These are phyloP conservation scores for Dasypogon diadema DNA, from an alignment of 2,888 invertebrate genomes.

Conservation along the genomic window DNA sequence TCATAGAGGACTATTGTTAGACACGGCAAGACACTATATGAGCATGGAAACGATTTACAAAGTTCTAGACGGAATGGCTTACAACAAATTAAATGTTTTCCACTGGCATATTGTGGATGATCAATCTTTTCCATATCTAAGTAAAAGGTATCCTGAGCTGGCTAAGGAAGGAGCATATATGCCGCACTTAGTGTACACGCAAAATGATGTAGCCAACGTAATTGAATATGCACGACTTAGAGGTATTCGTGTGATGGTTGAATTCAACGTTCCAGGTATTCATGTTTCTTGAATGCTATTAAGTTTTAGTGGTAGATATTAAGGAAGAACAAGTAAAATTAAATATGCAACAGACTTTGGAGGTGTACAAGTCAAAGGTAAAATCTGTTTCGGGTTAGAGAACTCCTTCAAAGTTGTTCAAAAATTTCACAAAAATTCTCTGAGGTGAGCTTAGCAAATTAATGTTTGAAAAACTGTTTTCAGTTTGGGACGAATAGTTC, in stretches of 20 bases:
- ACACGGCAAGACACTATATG: conserved; percentile 89
- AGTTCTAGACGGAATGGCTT: conserved; percentile 86
- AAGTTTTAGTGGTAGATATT: too few relatives aligned
- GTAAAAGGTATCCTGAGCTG: conserved; percentile 81
- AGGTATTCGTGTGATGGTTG: conserved; percentile 89
- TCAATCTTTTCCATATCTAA: conserved; percentile 91
- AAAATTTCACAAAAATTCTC: too few relatives aligned
- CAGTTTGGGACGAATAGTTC: too few relatives aligned
- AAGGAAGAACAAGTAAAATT: too few relatives aligned
- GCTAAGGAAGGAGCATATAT: conserved; percentile 81
- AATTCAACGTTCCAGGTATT: conserved; percentile 92
- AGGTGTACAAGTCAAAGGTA: too few relatives aligned
- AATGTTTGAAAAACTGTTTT: too few relatives aligned
- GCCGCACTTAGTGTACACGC: conserved; percentile 74
- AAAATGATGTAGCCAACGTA: conserved; percentile 74
- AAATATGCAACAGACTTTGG: too few relatives aligned
- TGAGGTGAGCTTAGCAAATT: too few relatives aligned
- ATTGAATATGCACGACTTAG: conserved; percentile 82
- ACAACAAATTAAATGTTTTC: conserved; percentile 92
- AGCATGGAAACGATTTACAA: conserved; percentile 75
- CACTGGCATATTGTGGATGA: conserved; percentile 98
- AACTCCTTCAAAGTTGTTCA: too few relatives aligned
- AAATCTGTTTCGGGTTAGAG: too few relatives aligned
- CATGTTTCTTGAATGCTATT: neutral
- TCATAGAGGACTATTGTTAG: conserved; percentile 87